Evolutionary conservation across 2,888 invertebrate species (phyloP), one percentile per base, ranked within the genome.

Genomic region (Drosophila yooni): DNA sequence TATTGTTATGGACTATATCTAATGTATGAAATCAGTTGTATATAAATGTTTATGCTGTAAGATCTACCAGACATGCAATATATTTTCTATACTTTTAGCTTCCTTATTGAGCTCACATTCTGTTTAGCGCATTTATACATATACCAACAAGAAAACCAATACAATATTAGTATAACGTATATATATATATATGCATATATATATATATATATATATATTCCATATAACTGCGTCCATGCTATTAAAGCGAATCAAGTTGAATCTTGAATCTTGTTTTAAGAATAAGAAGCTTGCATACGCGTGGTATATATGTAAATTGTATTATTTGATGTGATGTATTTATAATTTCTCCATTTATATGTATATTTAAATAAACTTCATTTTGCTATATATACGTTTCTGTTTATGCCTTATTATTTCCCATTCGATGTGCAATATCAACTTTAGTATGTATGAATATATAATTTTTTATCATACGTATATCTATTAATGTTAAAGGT

Each of bases 321-420:
- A 85, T 85, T 85, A 85, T 85, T 83, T 88, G 78, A 85, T 85
- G 85, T 85, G 85, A 85, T 85, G 80, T 84, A 89, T 89, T 85
- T 89, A 80, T 85, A 85, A 85, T 85, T 85, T 89, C 54, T 81
- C 68, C 68, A 72, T 65, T 71, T 77, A 81, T 81, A 73, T 70
- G 59, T 69, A 76, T 76, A 79, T 68, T 82, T 70, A 81, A 84
- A 85, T 79, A 84, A 82, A 84, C 56, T 88, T 84, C 63, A 68
- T 84, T 84, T 87, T 84, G 73, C 76, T 79, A 71, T 67, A 79
- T 60, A 68, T 56, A 34, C 61, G 33, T 38, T 67, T 78, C 40
- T 18, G 25, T 62, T 81, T 64, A 18, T 40, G 46, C 62, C 36
- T 48, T 46, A 25, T 59, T 65, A 18, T 46, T 63, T 66, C 36